Conservation (phyloP, 2,888 invertebrate genomes). For the Pherbina coryleti region DNA sequence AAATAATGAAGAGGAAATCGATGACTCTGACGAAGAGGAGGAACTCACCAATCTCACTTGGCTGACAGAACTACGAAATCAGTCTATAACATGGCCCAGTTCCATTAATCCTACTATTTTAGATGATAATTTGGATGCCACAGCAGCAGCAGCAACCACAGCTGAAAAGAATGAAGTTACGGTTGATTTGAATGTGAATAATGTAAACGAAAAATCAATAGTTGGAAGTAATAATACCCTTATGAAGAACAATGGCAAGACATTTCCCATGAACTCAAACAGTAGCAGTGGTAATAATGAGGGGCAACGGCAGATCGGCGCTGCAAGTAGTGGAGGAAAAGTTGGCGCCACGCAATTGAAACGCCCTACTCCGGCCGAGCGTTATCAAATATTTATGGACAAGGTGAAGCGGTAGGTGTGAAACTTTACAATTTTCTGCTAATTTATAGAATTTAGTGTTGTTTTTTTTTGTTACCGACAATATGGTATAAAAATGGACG, state of each 20-base stretch:
- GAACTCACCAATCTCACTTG: slow-evolving; percentile 67
- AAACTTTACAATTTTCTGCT: neutral
- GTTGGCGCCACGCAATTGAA: slow-evolving; percentile 48
- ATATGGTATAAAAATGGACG: too few species aligned
- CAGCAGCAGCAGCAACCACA: neutral
- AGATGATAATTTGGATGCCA: slow-evolving; percentile 45
- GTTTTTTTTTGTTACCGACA: too few species aligned
- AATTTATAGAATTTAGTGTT: too few species aligned
- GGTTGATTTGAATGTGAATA: neutral
- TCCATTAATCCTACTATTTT: slow-evolving; percentile 54
- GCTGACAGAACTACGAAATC: slow-evolving; percentile 66
- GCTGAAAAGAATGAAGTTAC: neutral
- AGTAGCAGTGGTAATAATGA: neutral
- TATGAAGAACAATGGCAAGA: neutral
- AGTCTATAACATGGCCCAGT: slow-evolving; percentile 62
- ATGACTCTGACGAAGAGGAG: slow-evolving; percentile 60
- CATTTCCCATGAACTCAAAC: neutral
- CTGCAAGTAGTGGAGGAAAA: slow-evolving; percentile 3
- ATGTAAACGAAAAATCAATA: slow-evolving; percentile 29
- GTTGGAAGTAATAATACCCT: neutral
- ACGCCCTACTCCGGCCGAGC: slow-evolving; percentile 61
- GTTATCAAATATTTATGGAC: slow-evolving; percentile 65
- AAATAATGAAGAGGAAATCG: neutral
- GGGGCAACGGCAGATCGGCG: neutral
- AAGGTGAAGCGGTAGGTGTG: slow-evolving; percentile 63